Percentiles rank a stretch among this genome's conserved stretches.
Conservation (phyloP, 1,140 invertebrate species). For the Philotrypesis tridentata region DNA sequence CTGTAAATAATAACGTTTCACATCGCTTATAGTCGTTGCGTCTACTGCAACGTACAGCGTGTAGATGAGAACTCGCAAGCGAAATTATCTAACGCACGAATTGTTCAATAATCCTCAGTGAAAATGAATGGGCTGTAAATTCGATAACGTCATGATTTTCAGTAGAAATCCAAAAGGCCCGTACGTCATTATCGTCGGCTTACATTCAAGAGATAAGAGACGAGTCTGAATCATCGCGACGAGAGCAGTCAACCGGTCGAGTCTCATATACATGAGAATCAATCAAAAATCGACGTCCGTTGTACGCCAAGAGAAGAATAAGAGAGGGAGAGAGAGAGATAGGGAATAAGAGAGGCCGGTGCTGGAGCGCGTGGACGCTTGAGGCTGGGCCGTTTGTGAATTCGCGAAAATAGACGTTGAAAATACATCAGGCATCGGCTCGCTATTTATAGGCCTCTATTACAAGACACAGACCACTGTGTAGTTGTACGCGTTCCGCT, state of each 20-base stretch:
- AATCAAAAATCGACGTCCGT: neutral
- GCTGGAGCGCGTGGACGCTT: constrained; percentile 15
- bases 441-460: constrained; percentile 70
- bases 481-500: constrained; percentile 24
- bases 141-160: neutral
- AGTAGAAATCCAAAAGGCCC: neutral
- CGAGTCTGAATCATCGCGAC: neutral
- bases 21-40: no score
- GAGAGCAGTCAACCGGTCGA: neutral
- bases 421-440: constrained; percentile 69
- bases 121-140: neutral
- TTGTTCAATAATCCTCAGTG: neutral
- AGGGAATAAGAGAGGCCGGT: neutral
- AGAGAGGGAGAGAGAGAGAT: neutral
- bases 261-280: neutral
- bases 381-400: constrained; percentile 57
- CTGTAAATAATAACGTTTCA: no score
- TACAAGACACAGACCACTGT: constrained; percentile 66
- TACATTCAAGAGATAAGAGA: neutral
- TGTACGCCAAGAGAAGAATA: neutral
- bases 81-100: neutral
- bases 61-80: neutral
- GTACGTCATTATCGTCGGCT: neutral
- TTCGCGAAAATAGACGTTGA: constrained; percentile 67
- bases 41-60: no score